A percentile compares a stretch with the other conserved stretches of the same genome.
phyloP scores from a whole-genome alignment of 2,113 vertebrate genomes.

The Oncorhynchus tshawytscha region DNA sequence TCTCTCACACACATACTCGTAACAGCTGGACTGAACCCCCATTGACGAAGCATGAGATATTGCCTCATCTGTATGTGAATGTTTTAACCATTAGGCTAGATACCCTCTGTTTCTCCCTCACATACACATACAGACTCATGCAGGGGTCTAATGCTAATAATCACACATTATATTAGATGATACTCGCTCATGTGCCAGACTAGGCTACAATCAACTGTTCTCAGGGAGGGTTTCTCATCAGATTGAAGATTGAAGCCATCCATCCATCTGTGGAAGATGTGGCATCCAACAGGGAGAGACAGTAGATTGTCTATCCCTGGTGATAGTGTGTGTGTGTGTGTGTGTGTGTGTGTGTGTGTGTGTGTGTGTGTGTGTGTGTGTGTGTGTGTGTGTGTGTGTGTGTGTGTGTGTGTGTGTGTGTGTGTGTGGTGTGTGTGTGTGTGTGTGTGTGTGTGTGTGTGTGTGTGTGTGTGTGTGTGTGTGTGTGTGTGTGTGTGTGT shows the following conservation, averaged over 20 bases:
- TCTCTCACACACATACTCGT: neutral
- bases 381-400: neutral
- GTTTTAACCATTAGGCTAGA: conserved; percentile 45
- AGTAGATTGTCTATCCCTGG: too few relatives aligned
- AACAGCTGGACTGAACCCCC: conserved; percentile 24
- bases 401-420: conserved; percentile 1
- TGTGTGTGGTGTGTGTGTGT: neutral
- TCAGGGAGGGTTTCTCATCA: conserved; percentile 3
- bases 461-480: neutral
- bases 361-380: neutral
- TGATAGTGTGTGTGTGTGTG: neutral
- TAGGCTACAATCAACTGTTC: neutral
- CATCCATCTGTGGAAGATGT: conserved; percentile 38
- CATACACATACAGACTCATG: conserved; percentile 3
- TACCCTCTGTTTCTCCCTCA: conserved; percentile 9
- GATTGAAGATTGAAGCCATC: conserved; percentile 62
- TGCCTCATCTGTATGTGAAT: conserved; percentile 49
- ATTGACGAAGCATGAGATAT: conserved; percentile 50
- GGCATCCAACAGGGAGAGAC: conserved; percentile 4
- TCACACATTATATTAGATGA: conserved; percentile 44
- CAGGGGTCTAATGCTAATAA: conserved; percentile 49
- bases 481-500: neutral
- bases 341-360: neutral
- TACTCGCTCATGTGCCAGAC: conserved; percentile 36
- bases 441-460: neutral